A percentile compares a stretch with the other conserved stretches of the same genome.
These are phyloP conservation scores for Agriopis aurantiaria DNA, from an alignment of 2,888 invertebrate genomes.

Conservation along the genomic window DNA sequence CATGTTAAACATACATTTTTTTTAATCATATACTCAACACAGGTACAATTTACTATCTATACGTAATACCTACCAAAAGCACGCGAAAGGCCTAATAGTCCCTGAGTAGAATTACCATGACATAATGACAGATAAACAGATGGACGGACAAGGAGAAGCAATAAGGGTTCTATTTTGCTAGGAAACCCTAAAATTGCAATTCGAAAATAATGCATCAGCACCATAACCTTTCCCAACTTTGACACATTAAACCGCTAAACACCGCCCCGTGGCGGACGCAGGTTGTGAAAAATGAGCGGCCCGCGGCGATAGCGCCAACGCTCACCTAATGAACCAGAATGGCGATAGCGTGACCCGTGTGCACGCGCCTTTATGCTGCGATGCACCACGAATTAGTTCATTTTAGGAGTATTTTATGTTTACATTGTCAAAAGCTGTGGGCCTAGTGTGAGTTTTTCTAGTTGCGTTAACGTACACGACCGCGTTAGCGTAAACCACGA, in stretches of 20 bases:
- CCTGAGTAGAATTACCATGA: too few species aligned
- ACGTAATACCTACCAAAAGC: too few species aligned
- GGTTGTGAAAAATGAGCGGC: conserved; percentile 78
- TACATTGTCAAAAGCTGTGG: neutral
- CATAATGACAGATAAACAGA: neutral
- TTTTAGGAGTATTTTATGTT: conserved; percentile 26
- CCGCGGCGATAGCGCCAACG: conserved; percentile 69
- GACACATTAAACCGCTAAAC: conserved; percentile 29
- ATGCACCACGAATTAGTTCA: conserved; percentile 51
- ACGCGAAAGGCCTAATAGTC: too few species aligned
- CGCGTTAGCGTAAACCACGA: too few species aligned
- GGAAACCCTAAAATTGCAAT: neutral
- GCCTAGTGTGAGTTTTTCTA: too few species aligned
- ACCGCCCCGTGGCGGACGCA: conserved; percentile 35
- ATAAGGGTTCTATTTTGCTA: neutral
- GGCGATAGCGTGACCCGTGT: conserved; percentile 77
- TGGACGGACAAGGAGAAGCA: neutral
- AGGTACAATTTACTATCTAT: too few species aligned
- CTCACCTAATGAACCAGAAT: conserved; percentile 82
- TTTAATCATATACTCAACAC: too few species aligned
- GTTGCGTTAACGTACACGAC: too few species aligned
- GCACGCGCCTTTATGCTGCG: conserved; percentile 60
- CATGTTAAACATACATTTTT: too few species aligned
- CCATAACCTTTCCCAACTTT: conserved; percentile 4
- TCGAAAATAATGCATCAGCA: neutral